Evolutionary conservation across 2,888 invertebrate species (phyloP), one percentile per base, ranked within the genome.

Genomic region (Troilus luridus): DNA sequence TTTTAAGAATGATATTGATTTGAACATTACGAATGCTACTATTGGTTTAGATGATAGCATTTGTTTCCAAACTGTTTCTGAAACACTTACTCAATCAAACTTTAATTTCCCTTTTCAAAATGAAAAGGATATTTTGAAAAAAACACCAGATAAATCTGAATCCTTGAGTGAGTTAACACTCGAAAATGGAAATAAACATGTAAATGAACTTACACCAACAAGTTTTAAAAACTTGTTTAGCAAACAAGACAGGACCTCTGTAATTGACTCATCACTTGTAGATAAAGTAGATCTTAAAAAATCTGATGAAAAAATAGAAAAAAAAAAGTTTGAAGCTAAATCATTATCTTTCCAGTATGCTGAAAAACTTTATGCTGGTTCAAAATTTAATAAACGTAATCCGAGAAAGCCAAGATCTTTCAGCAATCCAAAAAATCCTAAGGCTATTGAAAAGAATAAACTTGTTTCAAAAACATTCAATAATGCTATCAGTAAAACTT

Each of bases 371-470:
- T 97, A 97, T 94, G 95, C 95, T 91, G 95, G 95, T 88, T 95
- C 95, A 54, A 96, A 95, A 93, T 97, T 97, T 94, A 95, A 95
- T 10, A 96, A 97, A 93, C 95, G 97, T 93, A 97, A 97, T 94
- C 97, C 97, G 0, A 95, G 97, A 93, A 98, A 97, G 94, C 95
- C 92, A 10, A 85, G 90, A 60, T 67, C 64, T 64, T 91, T 91
- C 41, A 14, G n/a, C 58, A 56, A 56, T 90, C 58, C 72, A 6
- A 85, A 58, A 58, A 85, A 85, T 54, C 7, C 85, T n/a, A n/a
- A 58, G 9, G 10, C 54, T 85, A 21, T 41, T 54, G n/a, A 11
- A 21, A 85, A 54, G 41, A 85, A 85, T 58, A 11, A 21, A 7
- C 3, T 17, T 0, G 27, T 14, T 64, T n/a, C 41, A 62, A n/a